Conservation (phyloP, 2,888 invertebrate species). For the Chromoteleia sp. region DNA sequence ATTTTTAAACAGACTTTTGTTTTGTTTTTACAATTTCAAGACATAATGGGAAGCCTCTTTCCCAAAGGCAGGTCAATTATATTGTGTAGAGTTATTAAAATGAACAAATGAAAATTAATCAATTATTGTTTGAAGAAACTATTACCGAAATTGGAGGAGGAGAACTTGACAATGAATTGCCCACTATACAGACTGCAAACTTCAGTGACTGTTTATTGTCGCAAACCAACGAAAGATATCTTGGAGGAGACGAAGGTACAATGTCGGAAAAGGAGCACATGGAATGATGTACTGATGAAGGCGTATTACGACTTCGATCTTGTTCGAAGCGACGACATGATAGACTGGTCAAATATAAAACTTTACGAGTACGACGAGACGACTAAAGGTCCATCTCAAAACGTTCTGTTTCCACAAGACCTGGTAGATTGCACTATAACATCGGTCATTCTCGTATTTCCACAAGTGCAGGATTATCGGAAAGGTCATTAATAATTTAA, state of each 20-base stretch:
- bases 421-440: not conserved
- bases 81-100: too few species aligned
- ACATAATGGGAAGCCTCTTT: too few species aligned
- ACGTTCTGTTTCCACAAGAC: not conserved
- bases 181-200: not conserved
- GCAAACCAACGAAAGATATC: not conserved
- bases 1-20: too few species aligned
- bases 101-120: not conserved
- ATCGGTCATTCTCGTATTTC: not conserved
- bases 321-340: not conserved
- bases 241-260: constrained; percentile 1
- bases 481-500: not conserved
- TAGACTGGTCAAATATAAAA: not conserved
- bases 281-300: constrained; percentile 1
- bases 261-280: not conserved
- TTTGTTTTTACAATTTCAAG: too few species aligned
- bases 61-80: too few species aligned
- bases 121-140: constrained; percentile 20
- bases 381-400: not conserved
- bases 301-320: not conserved
- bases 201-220: constrained; percentile 22
- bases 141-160: constrained; percentile 31
- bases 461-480: not conserved
- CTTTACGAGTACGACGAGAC: constrained; percentile 6
- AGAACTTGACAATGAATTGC: constrained; percentile 10